Conservation (phyloP, 2,888 invertebrate species). For the Aphrophora alni region DNA sequence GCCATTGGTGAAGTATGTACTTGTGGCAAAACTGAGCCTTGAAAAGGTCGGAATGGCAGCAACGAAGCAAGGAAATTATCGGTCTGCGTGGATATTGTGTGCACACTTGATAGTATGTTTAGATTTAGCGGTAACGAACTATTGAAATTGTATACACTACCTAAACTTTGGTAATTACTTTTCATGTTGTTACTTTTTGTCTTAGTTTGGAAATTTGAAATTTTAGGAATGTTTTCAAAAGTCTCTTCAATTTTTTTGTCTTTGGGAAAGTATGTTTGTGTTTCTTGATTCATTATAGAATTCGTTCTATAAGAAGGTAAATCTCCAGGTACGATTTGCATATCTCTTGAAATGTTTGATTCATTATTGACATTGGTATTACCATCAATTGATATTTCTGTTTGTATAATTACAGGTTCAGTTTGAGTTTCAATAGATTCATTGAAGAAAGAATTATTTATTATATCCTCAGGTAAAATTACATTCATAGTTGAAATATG, state of each 20-base stretch:
- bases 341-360: background rate
- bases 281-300: background rate
- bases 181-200: background rate
- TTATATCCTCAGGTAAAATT: background rate
- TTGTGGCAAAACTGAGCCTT: constrained; percentile 33
- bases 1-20: constrained; percentile 55
- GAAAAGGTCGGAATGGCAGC: constrained; percentile 10
- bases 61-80: background rate
- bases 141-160: background rate
- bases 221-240: background rate
- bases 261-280: background rate
- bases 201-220: background rate
- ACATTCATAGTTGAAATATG: background rate
- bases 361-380: background rate
- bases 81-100: constrained; percentile 1
- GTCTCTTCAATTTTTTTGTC: background rate
- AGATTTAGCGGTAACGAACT: background rate
- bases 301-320: background rate
- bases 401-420: background rate
- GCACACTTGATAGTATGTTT: background rate
- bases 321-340: background rate
- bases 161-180: background rate
- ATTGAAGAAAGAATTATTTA: background rate
- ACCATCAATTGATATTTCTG: background rate
- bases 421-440: constrained; percentile 1